Base-by-base conservation (phyloP, 1,140 invertebrate species). In the Lepidurus couesii region DNA sequence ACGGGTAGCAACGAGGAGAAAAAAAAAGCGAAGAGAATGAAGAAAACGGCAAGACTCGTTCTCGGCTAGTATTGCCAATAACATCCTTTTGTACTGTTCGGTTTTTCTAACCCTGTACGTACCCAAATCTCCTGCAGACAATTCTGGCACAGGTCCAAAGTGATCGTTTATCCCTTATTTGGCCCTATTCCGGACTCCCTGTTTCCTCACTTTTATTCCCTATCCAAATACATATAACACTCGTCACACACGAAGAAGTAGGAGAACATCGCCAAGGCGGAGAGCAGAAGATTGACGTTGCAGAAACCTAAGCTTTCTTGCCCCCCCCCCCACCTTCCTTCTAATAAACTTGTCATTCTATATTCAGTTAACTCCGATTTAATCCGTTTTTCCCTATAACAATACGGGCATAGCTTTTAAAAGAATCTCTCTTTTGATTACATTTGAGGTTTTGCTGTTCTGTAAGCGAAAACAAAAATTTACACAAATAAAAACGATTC, bases 311-410 rank as follows among this genome's bases (percentile, higher is more conserved):
- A 65, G 53, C 53, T 16, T 65, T 65, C 21, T 53, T 26, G 26
- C 26, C 26, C 2, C 16, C 9, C n/a, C 21, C 47, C 47, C 47
- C 21, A 1, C 13, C 1, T 65, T 65, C 53, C 21, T 9, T 9
- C 53, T 65, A 65, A 65, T 21, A 65, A 65, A 65, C 53, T 16
- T 65, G 53, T 65, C n/a, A 65, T 16, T 13, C 53, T 65, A 7
- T 65, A 21, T 65, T 65, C 53, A 65, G 21, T 65, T 21, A 65
- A 65, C 53, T 65, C 53, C n/a, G 16, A 65, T 65, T 65, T n/a
- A 21, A 65, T 65, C 53, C 21, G 9, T 34, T 4, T 34, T 34
- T 3, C 34, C 34, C 2, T 34, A 34, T 34, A 34, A 34, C 3
- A 34, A 34, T 34, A 34, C 34, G 34, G 34, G 34, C 4, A 34